A percentile compares a stretch with the other conserved stretches of the same genome.
These are phyloP conservation scores for Nemapogon koenigi DNA, from an alignment of 2,888 invertebrate genomes.

Conservation along the genomic window DNA sequence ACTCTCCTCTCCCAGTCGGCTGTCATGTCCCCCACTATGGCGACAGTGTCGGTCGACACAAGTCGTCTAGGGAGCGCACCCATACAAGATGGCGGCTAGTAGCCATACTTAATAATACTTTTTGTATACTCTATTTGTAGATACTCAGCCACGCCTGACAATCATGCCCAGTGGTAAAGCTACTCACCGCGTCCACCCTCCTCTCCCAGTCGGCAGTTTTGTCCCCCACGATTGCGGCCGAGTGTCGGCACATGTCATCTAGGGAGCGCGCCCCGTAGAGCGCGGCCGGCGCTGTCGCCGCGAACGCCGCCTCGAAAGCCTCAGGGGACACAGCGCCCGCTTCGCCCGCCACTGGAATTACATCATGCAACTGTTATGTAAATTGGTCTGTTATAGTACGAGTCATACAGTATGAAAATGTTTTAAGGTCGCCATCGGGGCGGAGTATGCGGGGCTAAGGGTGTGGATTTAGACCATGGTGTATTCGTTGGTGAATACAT, in stretches of 20 bases:
- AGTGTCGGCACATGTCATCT: slow-evolving; percentile 78
- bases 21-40: slow-evolving; percentile 77
- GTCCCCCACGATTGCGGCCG: slow-evolving; percentile 79
- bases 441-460: too few relatives aligned
- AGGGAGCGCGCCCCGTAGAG: slow-evolving; percentile 86
- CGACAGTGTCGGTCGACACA: slow-evolving; percentile 76
- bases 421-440: too few relatives aligned
- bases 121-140: too few relatives aligned
- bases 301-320: slow-evolving; percentile 85
- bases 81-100: slow-evolving; percentile 84
- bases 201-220: slow-evolving; percentile 92
- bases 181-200: slow-evolving; percentile 83
- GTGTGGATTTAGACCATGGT: too few relatives aligned
- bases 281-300: slow-evolving; percentile 80
- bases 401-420: too few relatives aligned
- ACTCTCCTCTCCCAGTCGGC: slow-evolving; percentile 95
- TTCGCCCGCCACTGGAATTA: slow-evolving; percentile 29
- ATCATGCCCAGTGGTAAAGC: not conserved
- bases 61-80: slow-evolving; percentile 84
- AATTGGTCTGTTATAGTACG: too few relatives aligned
- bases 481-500: too few relatives aligned
- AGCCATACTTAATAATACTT: too few relatives aligned
- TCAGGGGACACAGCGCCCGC: slow-evolving; percentile 93
- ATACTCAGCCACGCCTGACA: too few relatives aligned
- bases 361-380: too few relatives aligned